Evolutionary conservation across 2,113 vertebrate genomes (phyloP).

Genomic region (Bujurquina vittata): DNA sequence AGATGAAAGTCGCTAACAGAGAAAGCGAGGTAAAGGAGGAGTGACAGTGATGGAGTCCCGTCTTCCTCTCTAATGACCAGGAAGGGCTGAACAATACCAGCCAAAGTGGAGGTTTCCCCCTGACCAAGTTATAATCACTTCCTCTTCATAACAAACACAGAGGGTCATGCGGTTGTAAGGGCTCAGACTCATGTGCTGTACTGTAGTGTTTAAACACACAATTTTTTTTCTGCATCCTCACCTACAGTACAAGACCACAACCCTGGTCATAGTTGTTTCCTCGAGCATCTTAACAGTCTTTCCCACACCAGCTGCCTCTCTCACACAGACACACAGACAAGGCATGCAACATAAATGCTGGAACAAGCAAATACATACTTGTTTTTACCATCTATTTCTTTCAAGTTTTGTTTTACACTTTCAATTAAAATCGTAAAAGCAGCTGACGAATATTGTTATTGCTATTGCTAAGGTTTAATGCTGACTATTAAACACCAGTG

Average conservation of each 20-base stretch:
- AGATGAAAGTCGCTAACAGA: not conserved
- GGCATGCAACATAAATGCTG: not conserved
- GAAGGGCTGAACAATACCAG: conserved; percentile 60
- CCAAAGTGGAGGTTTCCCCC: conserved; percentile 34
- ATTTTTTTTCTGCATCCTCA: not conserved
- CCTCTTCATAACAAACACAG: conserved; percentile 32
- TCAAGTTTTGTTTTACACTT: not conserved
- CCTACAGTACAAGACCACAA: conserved; percentile 1
- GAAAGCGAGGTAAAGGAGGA: not conserved
- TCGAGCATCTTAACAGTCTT: not conserved
- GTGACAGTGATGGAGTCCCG: conserved; percentile 25
- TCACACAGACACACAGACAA: not conserved
- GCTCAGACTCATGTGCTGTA: not conserved
- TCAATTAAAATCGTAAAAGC: not conserved
- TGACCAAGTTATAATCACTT: conserved; percentile 34
- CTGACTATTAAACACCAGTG: not conserved
- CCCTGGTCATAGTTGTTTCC: not conserved
- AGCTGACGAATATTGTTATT: not conserved
- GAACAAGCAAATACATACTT: too few relatives aligned
- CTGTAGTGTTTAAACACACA: conserved; percentile 14
- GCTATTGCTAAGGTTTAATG: not conserved
- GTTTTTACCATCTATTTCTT: not conserved
- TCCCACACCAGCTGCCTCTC: not conserved
- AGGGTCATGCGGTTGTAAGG: conserved; percentile 9
- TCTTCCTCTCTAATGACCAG: conserved; percentile 42